Evolutionary conservation across 2,797 vertebrate species (phyloP), one percentile per base, ranked within the genome.

Genomic region (Sebastiscus tertius): DNA sequence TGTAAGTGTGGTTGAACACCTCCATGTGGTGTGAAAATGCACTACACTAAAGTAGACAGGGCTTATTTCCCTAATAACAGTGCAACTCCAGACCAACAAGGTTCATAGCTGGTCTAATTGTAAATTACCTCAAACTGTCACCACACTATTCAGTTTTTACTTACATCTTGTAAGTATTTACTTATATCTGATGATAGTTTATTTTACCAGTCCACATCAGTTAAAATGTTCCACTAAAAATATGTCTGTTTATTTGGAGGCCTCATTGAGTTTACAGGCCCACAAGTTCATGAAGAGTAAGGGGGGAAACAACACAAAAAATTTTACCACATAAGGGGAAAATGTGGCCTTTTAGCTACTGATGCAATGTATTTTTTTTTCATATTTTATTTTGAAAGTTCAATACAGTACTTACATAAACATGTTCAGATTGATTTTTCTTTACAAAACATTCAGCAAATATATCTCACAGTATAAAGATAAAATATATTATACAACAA

Each of bases 1-100:
- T 55, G 20, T 14, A 2, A 36, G n/a, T 36, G 56, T 70, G 60
- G 8, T 62, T 72, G 33, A 70, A 26, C 77, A 14, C 74, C 79
- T 10, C 72, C 85, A 12, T 74, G 87, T 92, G 91, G 89, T 79
- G 27, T 16, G 0, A 84, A 66, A 13, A 12, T 63, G 33, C 33
- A 89, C 26, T 85, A 42, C 88, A 88, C 20, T 13, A n/a, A 26
- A 69, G 18, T 6, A 70, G 8, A 34, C 5, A 31, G 16, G 56
- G 5, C 9, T 31, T 14, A 52, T 46, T 46, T 10, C 49, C 59
- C 11, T 9, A 1, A 2, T n/a, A 62, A 27, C 55, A 27, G 29
- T 3, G 4, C 26, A 39, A 60, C 34, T 12, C 7, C n/a, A 22
- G 46, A 64, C 54, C 18, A 52, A 9, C 26, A 59, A 27, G 26